Conservation (phyloP, 1,140 invertebrate genomes). For the Dufourea novaeangliae region DNA sequence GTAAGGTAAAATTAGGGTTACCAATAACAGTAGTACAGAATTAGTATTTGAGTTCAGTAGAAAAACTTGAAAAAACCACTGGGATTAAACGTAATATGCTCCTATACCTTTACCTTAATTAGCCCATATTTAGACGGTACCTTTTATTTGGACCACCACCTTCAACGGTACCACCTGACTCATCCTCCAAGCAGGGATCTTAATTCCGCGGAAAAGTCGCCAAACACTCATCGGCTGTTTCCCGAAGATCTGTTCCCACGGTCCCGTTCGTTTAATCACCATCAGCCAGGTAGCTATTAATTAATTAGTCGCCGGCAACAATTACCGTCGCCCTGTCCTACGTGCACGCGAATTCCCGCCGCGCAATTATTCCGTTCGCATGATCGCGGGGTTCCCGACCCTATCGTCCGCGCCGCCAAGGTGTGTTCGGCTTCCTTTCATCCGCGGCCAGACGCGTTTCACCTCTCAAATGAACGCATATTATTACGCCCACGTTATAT, state of each 20-base stretch:
- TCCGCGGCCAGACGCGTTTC: neutral
- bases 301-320: slow-evolving; percentile 67
- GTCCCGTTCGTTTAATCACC: slow-evolving; percentile 40
- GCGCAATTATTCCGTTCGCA: slow-evolving; percentile 64
- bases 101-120: too few relatives aligned
- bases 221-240: neutral
- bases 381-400: slow-evolving; percentile 30
- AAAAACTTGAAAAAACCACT: too few relatives aligned
- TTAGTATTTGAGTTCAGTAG: too few relatives aligned
- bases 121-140: too few relatives aligned
- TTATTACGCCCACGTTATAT: slow-evolving; percentile 43
- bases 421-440: slow-evolving; percentile 38
- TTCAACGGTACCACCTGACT: too few relatives aligned
- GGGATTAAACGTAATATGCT: too few relatives aligned
- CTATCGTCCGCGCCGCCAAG: slow-evolving; percentile 3
- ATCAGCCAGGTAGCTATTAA: slow-evolving; percentile 60
- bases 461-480: slow-evolving; percentile 2
- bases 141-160: too few relatives aligned
- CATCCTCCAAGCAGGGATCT: neutral
- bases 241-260: slow-evolving; percentile 3
- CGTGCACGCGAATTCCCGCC: slow-evolving; percentile 57
- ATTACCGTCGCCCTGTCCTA: slow-evolving; percentile 59
- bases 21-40: too few relatives aligned
- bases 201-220: neutral
- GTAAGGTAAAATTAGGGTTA: too few relatives aligned